phyloP scores from a whole-genome alignment of 2,888 invertebrate genomes.

The Cotesia congregata region DNA sequence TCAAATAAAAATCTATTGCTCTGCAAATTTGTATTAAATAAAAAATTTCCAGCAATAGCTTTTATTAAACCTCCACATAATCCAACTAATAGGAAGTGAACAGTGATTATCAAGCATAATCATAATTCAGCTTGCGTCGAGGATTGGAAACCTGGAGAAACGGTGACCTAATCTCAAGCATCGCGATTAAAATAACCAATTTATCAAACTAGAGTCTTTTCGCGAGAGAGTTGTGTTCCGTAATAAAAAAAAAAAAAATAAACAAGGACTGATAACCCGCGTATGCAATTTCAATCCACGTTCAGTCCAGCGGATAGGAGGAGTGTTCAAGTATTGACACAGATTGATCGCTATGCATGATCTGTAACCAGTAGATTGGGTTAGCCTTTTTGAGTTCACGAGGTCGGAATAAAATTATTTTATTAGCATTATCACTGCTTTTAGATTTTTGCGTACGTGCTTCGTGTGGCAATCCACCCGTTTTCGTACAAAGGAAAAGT shows the following conservation, averaged over 20 bases:
- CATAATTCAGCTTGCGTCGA: conserved; percentile 47
- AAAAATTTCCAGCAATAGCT: too few relatives aligned
- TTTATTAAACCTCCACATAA: background rate
- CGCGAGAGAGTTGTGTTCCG: background rate
- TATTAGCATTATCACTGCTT: too few relatives aligned
- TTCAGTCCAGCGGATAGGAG: background rate
- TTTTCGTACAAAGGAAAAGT: conserved; percentile 12
- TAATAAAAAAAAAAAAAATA: too few relatives aligned
- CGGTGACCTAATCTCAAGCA: conserved; percentile 44
- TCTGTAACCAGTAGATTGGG: background rate
- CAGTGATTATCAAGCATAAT: conserved; percentile 8
- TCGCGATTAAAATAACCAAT: conserved; percentile 30
- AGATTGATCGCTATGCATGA: background rate
- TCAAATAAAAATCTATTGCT: too few relatives aligned
- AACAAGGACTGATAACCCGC: too few relatives aligned
- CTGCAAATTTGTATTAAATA: too few relatives aligned
- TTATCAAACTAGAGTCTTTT: conserved; percentile 8
- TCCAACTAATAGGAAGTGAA: conserved; percentile 11
- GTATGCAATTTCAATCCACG: too few relatives aligned
- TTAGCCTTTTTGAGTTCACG: conserved; percentile 18
- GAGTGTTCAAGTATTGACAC: background rate
- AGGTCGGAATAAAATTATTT: conserved; percentile 16
- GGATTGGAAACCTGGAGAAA: conserved; percentile 47
- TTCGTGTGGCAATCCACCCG: background rate
- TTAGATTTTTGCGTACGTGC: too few relatives aligned